Base-by-base conservation (phyloP, 2,113 vertebrate species). In the Indri indri region DNA sequence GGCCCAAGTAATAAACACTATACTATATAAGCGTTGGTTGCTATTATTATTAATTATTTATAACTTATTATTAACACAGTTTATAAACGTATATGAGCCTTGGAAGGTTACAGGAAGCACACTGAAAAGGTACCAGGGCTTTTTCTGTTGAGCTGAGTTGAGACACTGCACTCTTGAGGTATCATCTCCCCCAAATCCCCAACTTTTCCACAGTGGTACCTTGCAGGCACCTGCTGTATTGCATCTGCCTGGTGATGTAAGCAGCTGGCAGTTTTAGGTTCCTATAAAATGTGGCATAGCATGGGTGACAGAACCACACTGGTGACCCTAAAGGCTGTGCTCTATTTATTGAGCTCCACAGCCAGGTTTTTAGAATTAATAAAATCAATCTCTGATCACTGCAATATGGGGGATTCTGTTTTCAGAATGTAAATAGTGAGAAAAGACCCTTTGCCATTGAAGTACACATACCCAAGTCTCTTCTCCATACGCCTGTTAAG, bases 371-470 rank as follows among this genome's bases (percentile, higher is more conserved):
- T 57, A 77, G 63, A 34, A 96, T 95, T 95, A 87, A 86, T 85
- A 95, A 95, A 84, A 91, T 95, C 27, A 68, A 11, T 47, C 74
- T 96, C 83, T 90, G 82, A 86, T 96, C 92, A 76, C 23, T 14
- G 25, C 68, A 97, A 63, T 34, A 54, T 50, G 54, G 45, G 70
- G 30, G 22, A 84, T 83, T 50, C 81, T 54, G 52, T 63, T 89
- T 89, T 90, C 47, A 79, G 59, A 74, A 23, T 14, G 63, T 30
- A 84, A 82, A 87, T 81, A 81, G 45, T 13, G 8, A 92, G 40
- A 65, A 74, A 91, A 95, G 42, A 63, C 9, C 40, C 14, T 63
- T 65, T 61, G 68, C 34, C 52, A 83, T 7, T 73, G 47, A 71
- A 37, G 9, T 54, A 16, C 32, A 73, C 22, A 61, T 40, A 65